Evolutionary conservation across 2,113 vertebrate genomes (phyloP).

Genomic region (Gymnogyps californianus): DNA sequence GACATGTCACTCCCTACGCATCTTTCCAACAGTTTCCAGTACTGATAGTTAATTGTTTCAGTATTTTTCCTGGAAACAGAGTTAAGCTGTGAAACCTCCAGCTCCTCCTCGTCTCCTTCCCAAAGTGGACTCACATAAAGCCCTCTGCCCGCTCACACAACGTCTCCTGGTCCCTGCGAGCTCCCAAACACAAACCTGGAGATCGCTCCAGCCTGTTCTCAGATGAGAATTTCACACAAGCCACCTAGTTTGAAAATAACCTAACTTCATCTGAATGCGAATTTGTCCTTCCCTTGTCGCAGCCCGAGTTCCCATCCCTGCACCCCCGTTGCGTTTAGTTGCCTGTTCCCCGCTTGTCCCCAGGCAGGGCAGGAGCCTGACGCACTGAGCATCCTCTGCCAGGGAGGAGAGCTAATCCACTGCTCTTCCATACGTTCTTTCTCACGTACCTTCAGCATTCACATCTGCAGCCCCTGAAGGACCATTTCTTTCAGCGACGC

Average conservation of each 20-base stretch:
- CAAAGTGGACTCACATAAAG: rapidly evolving
- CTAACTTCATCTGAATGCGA: rapidly evolving
- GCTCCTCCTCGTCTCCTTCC: neutral
- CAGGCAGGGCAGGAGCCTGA: neutral
- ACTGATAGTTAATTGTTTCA: neutral
- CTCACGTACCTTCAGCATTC: neutral
- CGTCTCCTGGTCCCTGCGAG: neutral
- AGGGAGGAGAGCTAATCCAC: neutral
- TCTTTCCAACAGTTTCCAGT: neutral
- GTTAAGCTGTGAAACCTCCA: neutral
- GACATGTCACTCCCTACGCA: too few species aligned
- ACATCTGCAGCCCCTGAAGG: rapidly evolving
- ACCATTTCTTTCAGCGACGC: rapidly evolving
- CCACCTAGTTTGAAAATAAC: too few species aligned
- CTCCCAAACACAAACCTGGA: neutral
- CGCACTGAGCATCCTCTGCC: rapidly evolving
- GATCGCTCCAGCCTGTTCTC: neutral
- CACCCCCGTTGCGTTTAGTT: rapidly evolving
- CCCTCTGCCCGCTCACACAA: neutral
- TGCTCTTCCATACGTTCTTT: rapidly evolving
- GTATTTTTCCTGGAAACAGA: neutral
- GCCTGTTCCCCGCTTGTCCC: neutral
- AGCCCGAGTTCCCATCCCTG: rapidly evolving
- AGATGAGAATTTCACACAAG: neutral
- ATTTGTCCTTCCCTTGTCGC: rapidly evolving